phyloP scores from a whole-genome alignment of 2,797 vertebrate species.

The Balearica regulorum region DNA sequence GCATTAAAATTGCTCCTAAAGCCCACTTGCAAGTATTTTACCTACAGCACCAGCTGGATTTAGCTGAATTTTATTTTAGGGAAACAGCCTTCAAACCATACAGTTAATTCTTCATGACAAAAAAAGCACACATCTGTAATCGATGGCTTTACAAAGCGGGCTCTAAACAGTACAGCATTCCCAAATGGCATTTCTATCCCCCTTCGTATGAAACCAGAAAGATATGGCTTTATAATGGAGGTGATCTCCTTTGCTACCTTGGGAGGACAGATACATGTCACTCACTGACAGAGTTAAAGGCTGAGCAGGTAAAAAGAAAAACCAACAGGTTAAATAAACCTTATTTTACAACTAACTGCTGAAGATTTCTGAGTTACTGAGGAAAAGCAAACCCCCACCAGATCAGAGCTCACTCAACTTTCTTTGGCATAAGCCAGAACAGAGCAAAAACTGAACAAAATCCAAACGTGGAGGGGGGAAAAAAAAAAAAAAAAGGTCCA shows the following conservation, averaged over 20 bases:
- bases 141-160: not conserved
- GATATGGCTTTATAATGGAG: accelerated
- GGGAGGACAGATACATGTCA: accelerated
- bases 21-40: not conserved
- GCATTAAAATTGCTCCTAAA: not conserved
- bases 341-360: not conserved
- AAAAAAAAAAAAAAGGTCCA: too few species aligned
- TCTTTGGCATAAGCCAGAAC: not conserved
- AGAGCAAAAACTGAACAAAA: not conserved
- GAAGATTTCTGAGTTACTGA: not conserved
- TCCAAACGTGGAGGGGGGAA: accelerated
- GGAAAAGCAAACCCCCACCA: not conserved
- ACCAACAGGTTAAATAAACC: not conserved
- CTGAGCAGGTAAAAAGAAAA: not conserved
- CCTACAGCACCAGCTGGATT: not conserved
- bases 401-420: not conserved
- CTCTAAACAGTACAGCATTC: not conserved
- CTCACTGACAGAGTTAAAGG: not conserved
- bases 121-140: not conserved
- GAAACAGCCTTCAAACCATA: not conserved
- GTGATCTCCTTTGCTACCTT: accelerated
- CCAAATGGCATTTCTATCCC: not conserved
- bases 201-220: accelerated
- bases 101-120: not conserved
- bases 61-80: not conserved